Percentiles rank a stretch among this genome's conserved stretches.
Evolutionary conservation across 1,140 invertebrate species (phyloP).

Genomic region (Trichoplusia ni): DNA sequence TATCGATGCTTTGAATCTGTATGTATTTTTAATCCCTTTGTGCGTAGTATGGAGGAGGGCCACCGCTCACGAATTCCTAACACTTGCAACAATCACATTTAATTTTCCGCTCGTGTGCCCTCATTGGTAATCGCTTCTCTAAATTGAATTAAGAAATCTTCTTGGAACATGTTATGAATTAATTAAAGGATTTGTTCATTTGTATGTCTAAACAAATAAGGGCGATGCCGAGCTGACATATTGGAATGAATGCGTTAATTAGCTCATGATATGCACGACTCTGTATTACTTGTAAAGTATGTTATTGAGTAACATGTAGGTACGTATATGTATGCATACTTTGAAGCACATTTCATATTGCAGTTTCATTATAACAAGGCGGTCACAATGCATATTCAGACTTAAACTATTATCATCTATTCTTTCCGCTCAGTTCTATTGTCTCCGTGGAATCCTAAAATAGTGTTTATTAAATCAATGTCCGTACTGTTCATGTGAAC

Average conservation of each 20-base stretch:
- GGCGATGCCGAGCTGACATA: background rate
- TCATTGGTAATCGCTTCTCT: conserved; percentile 45
- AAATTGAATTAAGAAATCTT: conserved; percentile 56
- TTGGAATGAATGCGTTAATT: conserved; percentile 14
- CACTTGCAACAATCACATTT: conserved; percentile 68
- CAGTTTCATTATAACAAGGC: background rate
- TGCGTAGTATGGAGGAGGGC: conserved; percentile 9
- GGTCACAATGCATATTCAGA: background rate
- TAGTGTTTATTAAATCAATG: conserved; percentile 5
- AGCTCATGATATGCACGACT: background rate
- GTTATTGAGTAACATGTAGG: too few relatives aligned
- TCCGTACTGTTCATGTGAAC: conserved; percentile 18
- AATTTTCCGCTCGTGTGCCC: conserved; percentile 73
- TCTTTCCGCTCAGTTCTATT: too few relatives aligned
- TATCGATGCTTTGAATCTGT: background rate
- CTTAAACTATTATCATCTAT: background rate
- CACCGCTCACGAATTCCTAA: conserved; percentile 51
- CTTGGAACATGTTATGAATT: conserved; percentile 42
- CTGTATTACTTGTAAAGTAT: too few relatives aligned
- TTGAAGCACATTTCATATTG: too few relatives aligned
- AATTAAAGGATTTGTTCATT: conserved; percentile 39
- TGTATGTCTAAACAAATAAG: conserved; percentile 8
- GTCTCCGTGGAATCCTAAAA: background rate
- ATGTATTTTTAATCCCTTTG: conserved; percentile 19
- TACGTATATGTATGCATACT: too few relatives aligned